A percentile compares a stretch with the other conserved stretches of the same genome.
phyloP scores from a whole-genome alignment of 2,113 vertebrate species.

The Tachuris rubrigastra region DNA sequence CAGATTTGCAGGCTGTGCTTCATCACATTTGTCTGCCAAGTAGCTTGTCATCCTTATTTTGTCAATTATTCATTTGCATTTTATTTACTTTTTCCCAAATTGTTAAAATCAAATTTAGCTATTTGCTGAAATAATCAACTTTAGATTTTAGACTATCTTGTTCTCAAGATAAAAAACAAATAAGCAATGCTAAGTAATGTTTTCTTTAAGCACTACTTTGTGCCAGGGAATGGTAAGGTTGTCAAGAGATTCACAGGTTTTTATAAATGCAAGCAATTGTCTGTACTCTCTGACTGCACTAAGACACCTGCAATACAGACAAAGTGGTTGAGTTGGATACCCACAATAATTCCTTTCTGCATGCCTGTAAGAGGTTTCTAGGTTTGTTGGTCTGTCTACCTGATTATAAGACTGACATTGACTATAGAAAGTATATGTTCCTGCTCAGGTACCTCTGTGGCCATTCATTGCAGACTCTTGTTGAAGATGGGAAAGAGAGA shows the following conservation, averaged over 20 bases:
- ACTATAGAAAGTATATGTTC: not conserved
- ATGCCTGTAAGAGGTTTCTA: not conserved
- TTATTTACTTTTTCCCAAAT: not conserved
- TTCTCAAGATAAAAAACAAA: not conserved
- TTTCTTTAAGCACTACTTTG: not conserved
- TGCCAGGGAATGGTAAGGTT: not conserved
- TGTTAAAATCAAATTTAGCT: not conserved
- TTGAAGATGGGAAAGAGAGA: not conserved
- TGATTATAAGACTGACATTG: not conserved
- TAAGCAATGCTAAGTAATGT: not conserved
- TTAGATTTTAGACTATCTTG: not conserved
- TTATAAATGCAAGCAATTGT: not conserved
- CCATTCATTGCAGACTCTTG: not conserved
- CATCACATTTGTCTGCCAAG: not conserved
- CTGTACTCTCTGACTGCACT: not conserved
- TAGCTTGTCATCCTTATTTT: not conserved
- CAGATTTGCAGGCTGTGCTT: not conserved
- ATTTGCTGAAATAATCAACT: not conserved
- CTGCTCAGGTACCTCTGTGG: not conserved
- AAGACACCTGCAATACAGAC: not conserved
- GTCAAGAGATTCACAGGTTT: not conserved
- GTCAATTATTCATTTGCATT: not conserved
- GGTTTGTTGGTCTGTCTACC: not conserved
- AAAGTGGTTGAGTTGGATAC: not conserved
- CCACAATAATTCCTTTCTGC: not conserved